phyloP scores from a whole-genome alignment of 1,140 invertebrate genomes.

The Cataglyphis hispanica region DNA sequence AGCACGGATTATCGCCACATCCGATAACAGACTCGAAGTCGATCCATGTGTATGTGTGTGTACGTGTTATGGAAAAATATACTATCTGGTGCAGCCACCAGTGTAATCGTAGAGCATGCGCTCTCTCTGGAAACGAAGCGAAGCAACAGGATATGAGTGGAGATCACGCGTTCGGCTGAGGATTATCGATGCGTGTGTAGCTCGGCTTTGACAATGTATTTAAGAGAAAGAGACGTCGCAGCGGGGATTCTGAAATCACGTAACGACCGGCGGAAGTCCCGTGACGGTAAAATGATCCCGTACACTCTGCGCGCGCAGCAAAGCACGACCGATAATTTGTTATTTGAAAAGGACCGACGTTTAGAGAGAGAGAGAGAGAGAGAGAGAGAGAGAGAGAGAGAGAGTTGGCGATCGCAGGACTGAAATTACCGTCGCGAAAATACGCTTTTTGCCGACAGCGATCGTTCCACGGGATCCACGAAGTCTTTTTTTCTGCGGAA shows the following conservation, averaged over 20 bases:
- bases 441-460: neutral
- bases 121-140: constrained; percentile 47
- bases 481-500: constrained; percentile 11
- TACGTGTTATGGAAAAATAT: constrained; percentile 1
- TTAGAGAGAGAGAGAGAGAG: too few species aligned
- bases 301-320: neutral
- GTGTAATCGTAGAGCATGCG: constrained; percentile 49
- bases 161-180: constrained; percentile 45
- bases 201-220: constrained; percentile 43
- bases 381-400: too few species aligned
- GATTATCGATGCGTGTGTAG: constrained; percentile 45
- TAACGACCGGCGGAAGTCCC: constrained; percentile 22
- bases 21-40: constrained; percentile 58
- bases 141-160: constrained; percentile 50
- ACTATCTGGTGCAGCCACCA: neutral
- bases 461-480: neutral
- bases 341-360: constrained; percentile 34
- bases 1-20: constrained; percentile 57
- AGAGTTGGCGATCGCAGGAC: constrained; percentile 5
- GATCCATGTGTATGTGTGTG: neutral
- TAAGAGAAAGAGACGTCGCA: neutral
- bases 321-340: constrained; percentile 51
- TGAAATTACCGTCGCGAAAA: constrained; percentile 44
- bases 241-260: constrained; percentile 52
- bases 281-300: constrained; percentile 40